Conservation (phyloP, 2,888 invertebrate genomes). For the Hartigia nigra region DNA sequence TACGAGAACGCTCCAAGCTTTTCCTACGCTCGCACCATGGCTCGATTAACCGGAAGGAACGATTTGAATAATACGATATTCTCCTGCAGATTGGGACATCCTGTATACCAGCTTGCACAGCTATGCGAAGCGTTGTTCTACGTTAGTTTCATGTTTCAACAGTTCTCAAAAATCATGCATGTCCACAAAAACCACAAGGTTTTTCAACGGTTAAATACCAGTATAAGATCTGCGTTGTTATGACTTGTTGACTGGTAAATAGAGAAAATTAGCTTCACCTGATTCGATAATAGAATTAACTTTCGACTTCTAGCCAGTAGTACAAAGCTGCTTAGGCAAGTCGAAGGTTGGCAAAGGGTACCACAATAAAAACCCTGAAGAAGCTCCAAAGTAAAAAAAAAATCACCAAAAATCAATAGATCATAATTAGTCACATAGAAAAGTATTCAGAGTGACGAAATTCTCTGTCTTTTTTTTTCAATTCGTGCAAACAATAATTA, state of each 20-base stretch:
- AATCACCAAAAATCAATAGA: not conserved
- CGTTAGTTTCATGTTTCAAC: not conserved
- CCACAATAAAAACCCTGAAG: not conserved
- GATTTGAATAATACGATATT: not conserved
- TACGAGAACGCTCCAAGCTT: not conserved
- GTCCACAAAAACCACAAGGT: not conserved
- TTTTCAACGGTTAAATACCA: not conserved
- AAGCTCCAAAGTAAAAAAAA: not conserved
- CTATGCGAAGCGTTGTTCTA: not conserved
- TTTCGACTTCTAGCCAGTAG: not conserved
- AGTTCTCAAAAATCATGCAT: not conserved
- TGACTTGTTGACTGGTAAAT: not conserved
- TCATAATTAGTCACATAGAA: not conserved
- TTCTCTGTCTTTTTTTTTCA: not conserved
- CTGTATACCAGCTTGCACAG: not conserved
- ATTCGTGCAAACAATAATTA: too few species aligned
- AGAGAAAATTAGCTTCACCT: conserved; percentile 1
- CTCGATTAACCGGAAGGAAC: not conserved
- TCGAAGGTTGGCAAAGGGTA: not conserved
- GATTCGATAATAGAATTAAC: not conserved
- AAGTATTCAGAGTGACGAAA: not conserved
- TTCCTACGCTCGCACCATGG: not conserved
- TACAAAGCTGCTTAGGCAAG: not conserved
- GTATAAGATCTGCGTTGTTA: not conserved
- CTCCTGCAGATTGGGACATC: not conserved